phyloP scores from a whole-genome alignment of 2,113 vertebrate species.

The Mastomys coucha region DNA sequence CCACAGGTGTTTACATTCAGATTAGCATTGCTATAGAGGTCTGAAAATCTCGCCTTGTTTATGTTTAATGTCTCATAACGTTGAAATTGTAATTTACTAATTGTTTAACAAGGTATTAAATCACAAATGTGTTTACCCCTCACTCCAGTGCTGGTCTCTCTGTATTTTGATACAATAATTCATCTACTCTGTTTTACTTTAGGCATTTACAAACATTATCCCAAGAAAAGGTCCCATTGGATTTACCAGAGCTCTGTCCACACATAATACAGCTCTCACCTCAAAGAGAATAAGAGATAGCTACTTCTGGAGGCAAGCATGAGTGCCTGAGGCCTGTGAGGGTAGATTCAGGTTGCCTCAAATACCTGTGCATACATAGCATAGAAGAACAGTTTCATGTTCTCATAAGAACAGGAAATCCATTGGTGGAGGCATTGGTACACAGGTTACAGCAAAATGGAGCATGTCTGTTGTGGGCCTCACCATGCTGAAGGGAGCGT shows the following conservation, averaged over 20 bases:
- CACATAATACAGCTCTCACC: not conserved
- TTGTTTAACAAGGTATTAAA: conserved; percentile 1
- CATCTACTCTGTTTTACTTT: not conserved
- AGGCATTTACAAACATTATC: not conserved
- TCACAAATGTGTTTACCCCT: not conserved
- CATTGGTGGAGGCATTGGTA: not conserved
- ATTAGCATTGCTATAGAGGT: not conserved
- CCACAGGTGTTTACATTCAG: not conserved
- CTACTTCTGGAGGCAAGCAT: not conserved
- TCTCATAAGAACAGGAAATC: not conserved
- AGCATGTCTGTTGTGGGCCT: not conserved
- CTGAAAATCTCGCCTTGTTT: not conserved
- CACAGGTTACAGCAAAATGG: not conserved
- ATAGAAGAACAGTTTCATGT: not conserved
- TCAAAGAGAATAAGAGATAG: not conserved
- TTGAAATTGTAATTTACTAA: not conserved
- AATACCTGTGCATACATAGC: not conserved
- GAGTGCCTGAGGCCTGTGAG: not conserved
- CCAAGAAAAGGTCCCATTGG: not conserved
- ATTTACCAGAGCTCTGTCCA: not conserved
- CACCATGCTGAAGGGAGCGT: not conserved
- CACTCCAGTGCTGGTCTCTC: not conserved
- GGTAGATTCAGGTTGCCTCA: not conserved
- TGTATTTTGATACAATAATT: not conserved
- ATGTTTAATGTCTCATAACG: not conserved